Percentiles rank a stretch among this genome's conserved stretches.
Conservation (phyloP, 2,797 vertebrate genomes). For the Psittacula derbiana region DNA sequence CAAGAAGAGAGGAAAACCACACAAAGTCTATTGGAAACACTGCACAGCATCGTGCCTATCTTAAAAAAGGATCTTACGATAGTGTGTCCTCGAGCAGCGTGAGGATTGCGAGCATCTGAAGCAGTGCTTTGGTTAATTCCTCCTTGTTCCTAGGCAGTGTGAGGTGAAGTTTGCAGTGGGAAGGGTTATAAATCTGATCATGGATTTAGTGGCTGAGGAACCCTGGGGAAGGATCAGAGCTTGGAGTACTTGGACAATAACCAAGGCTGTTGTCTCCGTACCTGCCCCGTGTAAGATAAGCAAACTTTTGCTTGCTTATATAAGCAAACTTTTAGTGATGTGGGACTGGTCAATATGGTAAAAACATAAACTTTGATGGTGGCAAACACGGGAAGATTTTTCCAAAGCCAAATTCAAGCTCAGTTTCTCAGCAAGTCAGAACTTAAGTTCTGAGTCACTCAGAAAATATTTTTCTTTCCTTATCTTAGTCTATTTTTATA, state of each 20-base stretch:
- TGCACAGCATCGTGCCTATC: background rate
- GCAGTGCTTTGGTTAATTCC: background rate
- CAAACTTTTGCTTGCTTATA: background rate
- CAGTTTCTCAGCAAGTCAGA: background rate
- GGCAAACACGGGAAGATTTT: background rate
- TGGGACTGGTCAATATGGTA: background rate
- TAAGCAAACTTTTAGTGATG: background rate
- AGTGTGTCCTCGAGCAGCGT: rapidly evolving
- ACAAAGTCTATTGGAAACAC: background rate
- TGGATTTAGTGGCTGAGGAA: rapidly evolving
- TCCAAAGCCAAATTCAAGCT: background rate
- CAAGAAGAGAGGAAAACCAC: constrained; percentile 42
- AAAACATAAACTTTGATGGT: background rate
- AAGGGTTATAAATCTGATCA: background rate
- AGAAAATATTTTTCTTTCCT: background rate
- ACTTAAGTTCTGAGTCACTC: background rate
- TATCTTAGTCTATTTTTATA: background rate
- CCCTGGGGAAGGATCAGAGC: background rate
- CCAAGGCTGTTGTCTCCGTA: background rate
- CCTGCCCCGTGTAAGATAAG: background rate
- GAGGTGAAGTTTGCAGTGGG: rapidly evolving
- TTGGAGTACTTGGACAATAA: background rate
- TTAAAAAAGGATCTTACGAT: background rate
- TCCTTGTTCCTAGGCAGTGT: background rate
- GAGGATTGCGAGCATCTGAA: background rate